phyloP scores from a whole-genome alignment of 1,140 invertebrate species.

The Pseudachorutes palmiensis region DNA sequence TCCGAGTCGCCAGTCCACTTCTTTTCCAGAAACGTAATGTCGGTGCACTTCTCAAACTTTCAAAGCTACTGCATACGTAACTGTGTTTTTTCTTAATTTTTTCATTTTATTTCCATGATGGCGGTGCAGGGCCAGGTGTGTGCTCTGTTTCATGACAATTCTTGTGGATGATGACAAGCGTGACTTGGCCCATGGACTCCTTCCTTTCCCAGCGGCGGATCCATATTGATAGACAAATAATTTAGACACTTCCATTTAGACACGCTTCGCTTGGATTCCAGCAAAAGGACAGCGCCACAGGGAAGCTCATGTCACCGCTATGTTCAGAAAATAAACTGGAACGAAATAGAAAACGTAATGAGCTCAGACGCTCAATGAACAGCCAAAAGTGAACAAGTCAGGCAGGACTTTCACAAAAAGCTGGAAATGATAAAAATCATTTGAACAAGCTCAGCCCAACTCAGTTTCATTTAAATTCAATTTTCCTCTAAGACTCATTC shows the following conservation, averaged over 20 bases:
- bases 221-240: constrained; percentile 8
- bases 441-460: background rate
- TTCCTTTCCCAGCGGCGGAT: background rate
- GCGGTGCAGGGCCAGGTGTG: background rate
- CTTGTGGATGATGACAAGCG: constrained; percentile 15
- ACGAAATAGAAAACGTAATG: background rate
- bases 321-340: background rate
- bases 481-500: no score
- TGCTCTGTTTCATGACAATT: background rate
- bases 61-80: background rate
- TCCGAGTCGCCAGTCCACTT: no score
- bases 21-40: no score
- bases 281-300: background rate
- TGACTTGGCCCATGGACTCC: constrained; percentile 3
- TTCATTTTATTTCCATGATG: background rate
- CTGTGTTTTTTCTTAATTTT: background rate
- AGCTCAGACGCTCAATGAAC: background rate
- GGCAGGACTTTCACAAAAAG: no score
- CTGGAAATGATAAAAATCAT: no score
- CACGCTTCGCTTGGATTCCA: background rate
- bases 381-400: no score
- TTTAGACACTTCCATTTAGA: background rate
- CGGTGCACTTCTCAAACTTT: background rate
- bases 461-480: no score
- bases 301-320: background rate